phyloP scores from a whole-genome alignment of 2,888 invertebrate species.

The Augiades crinisus region DNA sequence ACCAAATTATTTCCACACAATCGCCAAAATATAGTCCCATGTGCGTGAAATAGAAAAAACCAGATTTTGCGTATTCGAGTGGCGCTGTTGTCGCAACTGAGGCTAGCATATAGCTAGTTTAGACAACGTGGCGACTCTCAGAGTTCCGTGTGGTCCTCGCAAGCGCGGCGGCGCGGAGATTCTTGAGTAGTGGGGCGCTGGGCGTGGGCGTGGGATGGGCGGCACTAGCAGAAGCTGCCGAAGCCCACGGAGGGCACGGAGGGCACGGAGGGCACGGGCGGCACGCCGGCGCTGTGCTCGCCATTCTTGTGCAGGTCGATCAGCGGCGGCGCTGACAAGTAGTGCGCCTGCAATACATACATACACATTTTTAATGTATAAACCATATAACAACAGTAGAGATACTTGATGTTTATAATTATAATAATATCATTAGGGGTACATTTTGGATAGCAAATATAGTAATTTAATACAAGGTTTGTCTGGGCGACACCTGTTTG shows the following conservation, averaged over 20 bases:
- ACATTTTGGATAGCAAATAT: too few species aligned
- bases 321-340: slow-evolving; percentile 67
- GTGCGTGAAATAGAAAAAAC: background rate
- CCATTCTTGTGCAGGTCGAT: slow-evolving; percentile 72
- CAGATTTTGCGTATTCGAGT: background rate
- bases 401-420: too few species aligned
- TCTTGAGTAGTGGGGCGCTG: slow-evolving; percentile 19
- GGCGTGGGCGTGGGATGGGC: slow-evolving; percentile 20
- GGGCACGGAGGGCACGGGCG: slow-evolving; percentile 60
- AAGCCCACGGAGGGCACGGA: slow-evolving; percentile 76
- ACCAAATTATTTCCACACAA: background rate
- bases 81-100: too few species aligned
- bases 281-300: slow-evolving; percentile 53
- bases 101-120: too few species aligned
- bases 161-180: slow-evolving; percentile 7
- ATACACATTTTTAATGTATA: background rate
- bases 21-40: background rate
- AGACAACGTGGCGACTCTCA: too few species aligned
- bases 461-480: too few species aligned
- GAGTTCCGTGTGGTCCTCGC: too few species aligned
- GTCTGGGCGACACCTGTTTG: too few species aligned
- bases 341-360: slow-evolving; percentile 55
- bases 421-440: too few species aligned
- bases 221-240: slow-evolving; percentile 74
- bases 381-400: too few species aligned